Base-by-base conservation (phyloP, 2,888 invertebrate genomes). In the Leistus spinibarbis region DNA sequence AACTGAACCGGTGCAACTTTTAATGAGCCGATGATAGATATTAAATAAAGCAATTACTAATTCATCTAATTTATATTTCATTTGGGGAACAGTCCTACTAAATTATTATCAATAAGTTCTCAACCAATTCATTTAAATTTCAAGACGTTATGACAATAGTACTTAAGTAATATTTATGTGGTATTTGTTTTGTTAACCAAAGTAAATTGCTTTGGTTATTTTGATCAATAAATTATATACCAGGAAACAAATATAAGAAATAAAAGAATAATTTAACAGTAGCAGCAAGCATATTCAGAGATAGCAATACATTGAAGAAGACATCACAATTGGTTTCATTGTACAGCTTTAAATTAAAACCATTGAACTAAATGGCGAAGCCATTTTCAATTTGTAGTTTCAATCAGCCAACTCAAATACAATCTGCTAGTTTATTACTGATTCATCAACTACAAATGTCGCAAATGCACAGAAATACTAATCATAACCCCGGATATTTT, bases 381-480 rank as follows among this genome's bases (percentile, higher is more conserved):
- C 40, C 40, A 40, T 40, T 40, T 40, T 40, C 40, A 40, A 40
- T 40, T 40, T 40, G 40, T 40, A 60, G 19, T 60, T 60, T 60
- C 60, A 60, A 60, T 60, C 60, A 60, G 20, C 19, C 60, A 20
- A 60, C 20, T 60, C 40, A 60, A 22, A 20, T 19, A 17, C 60
- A 19, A 60, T 20, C 19, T 22, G 60, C 1, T 17, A 19, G 60
- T 10, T 20, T 16, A 60, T 60, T 60, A 60, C 60, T 60, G 17
- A 20, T 20, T 60, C 60, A 60, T 60, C 60, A 60, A 60, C 60
- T 60, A 16, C 60, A 60, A 60, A 60, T 60, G 19, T n/a, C n/a
- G n/a, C n/a, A n/a, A n/a, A 60, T 60, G 60, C 60, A 60, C 13
- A 60, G 20, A 17, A 60, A 60, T 19, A 60, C 7, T 4, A 60